phyloP scores from a whole-genome alignment of 2,113 vertebrate genomes.

The Symphodus melops region DNA sequence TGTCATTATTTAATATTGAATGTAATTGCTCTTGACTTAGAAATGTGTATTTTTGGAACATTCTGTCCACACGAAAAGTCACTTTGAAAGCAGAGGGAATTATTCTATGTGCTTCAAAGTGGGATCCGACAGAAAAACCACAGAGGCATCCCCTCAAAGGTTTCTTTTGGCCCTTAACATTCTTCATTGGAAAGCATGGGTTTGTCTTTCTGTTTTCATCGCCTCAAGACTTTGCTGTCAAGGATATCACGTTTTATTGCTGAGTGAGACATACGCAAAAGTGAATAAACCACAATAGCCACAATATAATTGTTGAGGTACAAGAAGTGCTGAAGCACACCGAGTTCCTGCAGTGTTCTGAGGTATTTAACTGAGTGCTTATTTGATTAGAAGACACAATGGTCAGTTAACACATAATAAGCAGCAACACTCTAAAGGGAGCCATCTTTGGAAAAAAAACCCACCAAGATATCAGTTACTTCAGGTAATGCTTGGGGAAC shows the following conservation, averaged over 20 bases:
- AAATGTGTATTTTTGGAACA: conserved; percentile 54
- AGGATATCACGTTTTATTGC: not conserved
- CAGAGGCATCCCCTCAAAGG: conserved; percentile 7
- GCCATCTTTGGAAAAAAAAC: not conserved
- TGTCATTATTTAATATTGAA: conserved; percentile 60
- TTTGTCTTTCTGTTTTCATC: not conserved
- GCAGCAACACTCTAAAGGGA: not conserved
- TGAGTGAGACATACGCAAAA: not conserved
- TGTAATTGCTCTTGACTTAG: conserved; percentile 55
- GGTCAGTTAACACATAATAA: not conserved
- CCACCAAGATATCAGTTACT: not conserved
- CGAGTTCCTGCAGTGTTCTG: not conserved
- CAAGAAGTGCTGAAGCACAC: not conserved
- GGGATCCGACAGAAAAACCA: not conserved
- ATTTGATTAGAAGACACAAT: not conserved
- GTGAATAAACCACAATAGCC: not conserved
- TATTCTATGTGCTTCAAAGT: conserved; percentile 16
- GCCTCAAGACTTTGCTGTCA: not conserved
- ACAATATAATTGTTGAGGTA: not conserved
- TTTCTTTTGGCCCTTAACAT: not conserved
- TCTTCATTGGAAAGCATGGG: not conserved
- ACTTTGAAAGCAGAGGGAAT: conserved; percentile 30
- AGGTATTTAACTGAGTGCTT: not conserved
- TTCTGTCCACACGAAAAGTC: conserved; percentile 32
- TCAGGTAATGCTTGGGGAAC: not conserved